Evolutionary conservation across 2,113 vertebrate species (phyloP), one percentile per base, ranked within the genome.

Genomic region (Proterorhinus semilunaris): DNA sequence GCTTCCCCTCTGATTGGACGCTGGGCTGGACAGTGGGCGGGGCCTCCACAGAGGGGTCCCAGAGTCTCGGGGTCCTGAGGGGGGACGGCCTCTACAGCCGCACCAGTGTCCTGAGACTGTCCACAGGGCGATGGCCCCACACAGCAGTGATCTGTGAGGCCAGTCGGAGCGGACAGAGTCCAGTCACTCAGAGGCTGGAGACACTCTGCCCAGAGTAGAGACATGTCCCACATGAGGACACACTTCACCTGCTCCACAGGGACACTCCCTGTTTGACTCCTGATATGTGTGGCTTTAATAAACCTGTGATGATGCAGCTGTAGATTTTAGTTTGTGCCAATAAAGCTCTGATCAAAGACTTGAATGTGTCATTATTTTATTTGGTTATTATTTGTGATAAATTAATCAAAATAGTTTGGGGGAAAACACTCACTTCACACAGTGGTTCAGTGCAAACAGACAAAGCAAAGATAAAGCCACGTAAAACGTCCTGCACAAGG

Each of bases 141-240:
- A 72, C 44, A 54, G 63, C 75, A 64, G 81, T 88, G 64, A 78
- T 50, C 76, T 89, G 87, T 67, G 81, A 85, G 83, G 82, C 84
- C 81, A 76, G 55, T 61, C 66, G 63, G 68, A 64, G 8, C 54
- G 80, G 76, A 63, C 72, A 83, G 68, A 62, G 62, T 53, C 63
- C 81, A 7, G 74, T 83, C 69, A 83, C 71, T 75, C 66, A 82
- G 71, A 82, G 8, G 65, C 78, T 88, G 76, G 65, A 72, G n/a
- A 75, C 68, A 72, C 71, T 53, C 69, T 87, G 83, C 71, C 74
- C 72, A 67, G 53, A 72, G 75, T 84, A 87, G 83, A 79, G 72
- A 36, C 55, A 51, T 13, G 49, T 51, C 49, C 55, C 55, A 58
- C 55, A 58, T 43, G 55, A 58, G 27, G 55, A 58, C 11, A 58